phyloP scores from a whole-genome alignment of 2,797 vertebrate species.

The Aphelocoma californica region DNA sequence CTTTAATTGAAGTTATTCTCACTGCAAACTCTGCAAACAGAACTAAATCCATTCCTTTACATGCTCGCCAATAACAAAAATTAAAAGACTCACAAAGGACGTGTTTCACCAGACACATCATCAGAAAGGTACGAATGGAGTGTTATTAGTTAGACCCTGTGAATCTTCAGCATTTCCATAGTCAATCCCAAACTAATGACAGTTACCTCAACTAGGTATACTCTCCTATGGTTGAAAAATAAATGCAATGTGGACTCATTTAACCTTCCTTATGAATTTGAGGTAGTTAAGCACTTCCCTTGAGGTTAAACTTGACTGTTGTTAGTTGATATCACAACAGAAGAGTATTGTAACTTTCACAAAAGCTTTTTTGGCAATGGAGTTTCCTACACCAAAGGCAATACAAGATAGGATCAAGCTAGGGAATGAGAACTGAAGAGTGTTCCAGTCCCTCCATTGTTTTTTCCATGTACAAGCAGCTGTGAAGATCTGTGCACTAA shows the following conservation, averaged over 20 bases:
- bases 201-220: background rate
- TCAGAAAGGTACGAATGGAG: background rate
- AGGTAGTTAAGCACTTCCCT: background rate
- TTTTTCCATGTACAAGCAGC: background rate
- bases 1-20: background rate
- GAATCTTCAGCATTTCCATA: background rate
- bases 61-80: background rate
- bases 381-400: slow-evolving; percentile 23
- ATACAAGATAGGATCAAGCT: slow-evolving; percentile 14
- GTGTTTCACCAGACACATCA: background rate
- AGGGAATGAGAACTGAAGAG: background rate
- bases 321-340: background rate
- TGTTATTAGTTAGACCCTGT: background rate
- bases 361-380: background rate
- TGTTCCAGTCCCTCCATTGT: background rate
- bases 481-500: background rate
- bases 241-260: background rate
- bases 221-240: background rate
- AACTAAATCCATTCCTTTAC: background rate
- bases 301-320: slow-evolving; percentile 2
- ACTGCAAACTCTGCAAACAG: background rate
- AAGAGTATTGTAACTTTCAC: background rate
- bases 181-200: background rate
- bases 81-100: background rate
- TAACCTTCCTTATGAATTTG: background rate